phyloP scores from a whole-genome alignment of 2,888 invertebrate genomes.

The Drosophila quinaria region DNA sequence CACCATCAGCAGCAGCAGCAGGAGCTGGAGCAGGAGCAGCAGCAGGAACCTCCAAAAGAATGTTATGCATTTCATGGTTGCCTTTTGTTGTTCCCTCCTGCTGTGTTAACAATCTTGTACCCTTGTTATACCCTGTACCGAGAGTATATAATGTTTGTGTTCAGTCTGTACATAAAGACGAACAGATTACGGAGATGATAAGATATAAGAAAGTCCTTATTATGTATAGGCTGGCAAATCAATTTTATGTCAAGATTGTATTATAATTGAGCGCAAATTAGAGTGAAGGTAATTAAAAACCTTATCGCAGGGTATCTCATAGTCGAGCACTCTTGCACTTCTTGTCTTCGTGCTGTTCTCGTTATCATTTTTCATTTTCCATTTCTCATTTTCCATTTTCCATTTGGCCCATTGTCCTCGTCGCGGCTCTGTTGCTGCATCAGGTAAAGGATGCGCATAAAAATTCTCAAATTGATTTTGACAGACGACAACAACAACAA shows the following conservation, averaged over 20 bases:
- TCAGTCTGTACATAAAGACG: too few relatives aligned
- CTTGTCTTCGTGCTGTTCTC: slow-evolving; percentile 23
- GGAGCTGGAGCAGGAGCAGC: not conserved
- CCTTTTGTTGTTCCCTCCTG: slow-evolving; percentile 58
- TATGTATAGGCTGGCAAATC: too few relatives aligned
- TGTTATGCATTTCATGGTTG: slow-evolving; percentile 63
- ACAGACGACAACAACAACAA: slow-evolving; percentile 27
- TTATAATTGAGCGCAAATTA: too few relatives aligned
- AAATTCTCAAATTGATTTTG: slow-evolving; percentile 65
- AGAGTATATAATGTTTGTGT: not conserved
- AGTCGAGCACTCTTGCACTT: not conserved
- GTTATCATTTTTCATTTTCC: slow-evolving; percentile 56
- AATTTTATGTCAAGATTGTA: too few relatives aligned
- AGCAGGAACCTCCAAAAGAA: slow-evolving; percentile 38
- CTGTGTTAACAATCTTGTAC: slow-evolving; percentile 60
- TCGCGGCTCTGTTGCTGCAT: slow-evolving; percentile 30
- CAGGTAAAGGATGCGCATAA: slow-evolving; percentile 63
- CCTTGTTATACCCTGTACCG: not conserved
- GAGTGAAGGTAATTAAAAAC: too few relatives aligned
- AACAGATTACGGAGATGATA: too few relatives aligned
- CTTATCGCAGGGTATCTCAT: not conserved
- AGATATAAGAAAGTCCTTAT: too few relatives aligned
- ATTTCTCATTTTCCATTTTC: slow-evolving; percentile 44
- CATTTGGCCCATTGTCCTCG: slow-evolving; percentile 60
- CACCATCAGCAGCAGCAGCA: not conserved